phyloP scores from a whole-genome alignment of 2,113 vertebrate species.

The Macquaria australasica region DNA sequence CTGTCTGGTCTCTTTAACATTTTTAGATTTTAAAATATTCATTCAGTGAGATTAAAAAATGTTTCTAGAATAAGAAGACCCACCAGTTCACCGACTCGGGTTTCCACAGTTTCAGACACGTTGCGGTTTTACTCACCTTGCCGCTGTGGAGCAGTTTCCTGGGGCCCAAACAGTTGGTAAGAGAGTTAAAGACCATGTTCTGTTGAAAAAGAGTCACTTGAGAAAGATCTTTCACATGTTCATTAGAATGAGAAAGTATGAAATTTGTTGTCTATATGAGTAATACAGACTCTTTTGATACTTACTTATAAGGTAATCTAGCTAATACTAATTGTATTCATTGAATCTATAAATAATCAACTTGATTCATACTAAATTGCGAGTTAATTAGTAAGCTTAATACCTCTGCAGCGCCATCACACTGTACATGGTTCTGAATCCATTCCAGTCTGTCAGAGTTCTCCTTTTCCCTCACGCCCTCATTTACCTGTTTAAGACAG shows the following conservation, averaged over 20 bases:
- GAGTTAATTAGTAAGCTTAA: neutral
- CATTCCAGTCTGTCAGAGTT: constrained; percentile 96
- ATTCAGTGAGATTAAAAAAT: neutral
- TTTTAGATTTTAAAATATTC: constrained; percentile 26
- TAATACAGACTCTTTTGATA: neutral
- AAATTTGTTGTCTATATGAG: neutral
- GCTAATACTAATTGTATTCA: neutral
- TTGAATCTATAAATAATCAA: neutral
- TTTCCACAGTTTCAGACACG: neutral
- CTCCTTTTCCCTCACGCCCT: constrained; percentile 95
- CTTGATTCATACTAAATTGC: neutral
- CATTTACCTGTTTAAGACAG: constrained; percentile 88
- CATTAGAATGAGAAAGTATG: neutral
- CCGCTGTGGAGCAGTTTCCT: constrained; percentile 95
- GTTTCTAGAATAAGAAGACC: neutral
- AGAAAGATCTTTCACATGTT: neutral
- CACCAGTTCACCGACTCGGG: neutral
- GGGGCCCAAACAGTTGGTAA: constrained; percentile 97
- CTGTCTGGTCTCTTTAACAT: neutral
- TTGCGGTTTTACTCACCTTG: constrained; percentile 76
- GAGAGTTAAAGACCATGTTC: constrained; percentile 95
- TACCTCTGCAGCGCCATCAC: constrained; percentile 93
- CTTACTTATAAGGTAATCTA: neutral
- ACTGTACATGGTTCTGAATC: constrained; percentile 94
- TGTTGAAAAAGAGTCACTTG: constrained; percentile 61